phyloP scores from a whole-genome alignment of 2,888 invertebrate species.

The Agonopterix heracliana region DNA sequence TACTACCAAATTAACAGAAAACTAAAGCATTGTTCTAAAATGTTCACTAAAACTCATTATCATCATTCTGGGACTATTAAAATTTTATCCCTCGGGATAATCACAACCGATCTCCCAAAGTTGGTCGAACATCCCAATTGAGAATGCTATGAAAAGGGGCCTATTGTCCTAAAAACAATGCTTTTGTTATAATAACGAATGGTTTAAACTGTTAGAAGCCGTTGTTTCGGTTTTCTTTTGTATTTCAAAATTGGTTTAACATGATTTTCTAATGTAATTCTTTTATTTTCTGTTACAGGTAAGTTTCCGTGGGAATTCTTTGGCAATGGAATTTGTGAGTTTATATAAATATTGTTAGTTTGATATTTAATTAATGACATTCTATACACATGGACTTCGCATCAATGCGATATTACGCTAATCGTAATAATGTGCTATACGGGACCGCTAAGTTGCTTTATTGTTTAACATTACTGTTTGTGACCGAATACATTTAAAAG shows the following conservation, averaged over 20 bases:
- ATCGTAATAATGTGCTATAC: too few species aligned
- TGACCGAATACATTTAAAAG: too few species aligned
- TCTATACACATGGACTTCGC: too few species aligned
- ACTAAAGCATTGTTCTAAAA: too few species aligned
- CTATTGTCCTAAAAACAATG: constrained; percentile 19
- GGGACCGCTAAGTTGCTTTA: too few species aligned
- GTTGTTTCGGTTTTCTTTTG: constrained; percentile 11
- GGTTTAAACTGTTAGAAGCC: constrained; percentile 10
- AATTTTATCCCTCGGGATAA: constrained; percentile 1
- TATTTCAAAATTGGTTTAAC: neutral
- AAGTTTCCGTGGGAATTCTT: constrained; percentile 23
- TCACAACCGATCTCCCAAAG: neutral
- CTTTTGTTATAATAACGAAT: constrained; percentile 16
- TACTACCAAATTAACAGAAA: too few species aligned
- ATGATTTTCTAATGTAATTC: constrained; percentile 22
- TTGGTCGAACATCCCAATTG: constrained; percentile 2
- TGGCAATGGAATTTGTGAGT: constrained; percentile 6
- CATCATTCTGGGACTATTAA: neutral
- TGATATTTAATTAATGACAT: too few species aligned
- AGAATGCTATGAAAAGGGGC: constrained; percentile 7
- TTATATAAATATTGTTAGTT: neutral
- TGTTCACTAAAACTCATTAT: neutral
- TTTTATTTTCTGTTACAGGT: constrained; percentile 38
- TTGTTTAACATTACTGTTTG: too few species aligned
- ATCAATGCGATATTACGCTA: too few species aligned